phyloP scores from a whole-genome alignment of 2,113 vertebrate species.

The Opisthocomus hoazin region DNA sequence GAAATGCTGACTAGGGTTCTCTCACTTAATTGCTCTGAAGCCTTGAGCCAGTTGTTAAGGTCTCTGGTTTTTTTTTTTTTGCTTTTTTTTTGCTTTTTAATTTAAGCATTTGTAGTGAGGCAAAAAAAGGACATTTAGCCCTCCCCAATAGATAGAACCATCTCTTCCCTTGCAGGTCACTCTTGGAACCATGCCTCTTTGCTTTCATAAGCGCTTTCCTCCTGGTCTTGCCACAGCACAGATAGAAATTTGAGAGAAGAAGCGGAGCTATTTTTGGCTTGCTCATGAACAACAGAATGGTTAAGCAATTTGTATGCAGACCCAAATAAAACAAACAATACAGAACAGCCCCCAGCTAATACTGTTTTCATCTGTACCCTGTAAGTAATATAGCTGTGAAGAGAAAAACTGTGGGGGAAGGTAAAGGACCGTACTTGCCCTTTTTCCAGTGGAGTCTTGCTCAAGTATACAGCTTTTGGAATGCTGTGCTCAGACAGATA shows the following conservation, averaged over 20 bases:
- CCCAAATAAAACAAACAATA: background rate
- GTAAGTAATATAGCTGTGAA: background rate
- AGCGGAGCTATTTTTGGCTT: background rate
- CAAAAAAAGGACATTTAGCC: background rate
- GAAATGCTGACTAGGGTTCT: background rate
- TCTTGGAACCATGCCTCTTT: background rate
- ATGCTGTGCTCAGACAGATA: background rate
- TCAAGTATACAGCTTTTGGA: background rate
- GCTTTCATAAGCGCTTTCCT: background rate
- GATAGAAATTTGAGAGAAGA: background rate
- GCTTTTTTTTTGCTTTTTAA: background rate
- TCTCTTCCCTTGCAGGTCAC: background rate
- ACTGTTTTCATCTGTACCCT: background rate
- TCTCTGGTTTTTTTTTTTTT: background rate
- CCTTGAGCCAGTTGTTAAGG: background rate
- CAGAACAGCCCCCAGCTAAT: background rate
- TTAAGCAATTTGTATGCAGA: background rate
- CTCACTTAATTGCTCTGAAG: background rate
- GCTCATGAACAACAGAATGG: background rate
- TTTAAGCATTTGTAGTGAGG: background rate
- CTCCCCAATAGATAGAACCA: background rate
- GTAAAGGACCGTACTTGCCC: background rate
- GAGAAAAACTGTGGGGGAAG: background rate
- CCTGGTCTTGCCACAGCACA: background rate
- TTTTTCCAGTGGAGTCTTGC: background rate